Evolutionary conservation across 2,797 vertebrate genomes (phyloP).

Genomic region (Cercopithecus diana): DNA sequence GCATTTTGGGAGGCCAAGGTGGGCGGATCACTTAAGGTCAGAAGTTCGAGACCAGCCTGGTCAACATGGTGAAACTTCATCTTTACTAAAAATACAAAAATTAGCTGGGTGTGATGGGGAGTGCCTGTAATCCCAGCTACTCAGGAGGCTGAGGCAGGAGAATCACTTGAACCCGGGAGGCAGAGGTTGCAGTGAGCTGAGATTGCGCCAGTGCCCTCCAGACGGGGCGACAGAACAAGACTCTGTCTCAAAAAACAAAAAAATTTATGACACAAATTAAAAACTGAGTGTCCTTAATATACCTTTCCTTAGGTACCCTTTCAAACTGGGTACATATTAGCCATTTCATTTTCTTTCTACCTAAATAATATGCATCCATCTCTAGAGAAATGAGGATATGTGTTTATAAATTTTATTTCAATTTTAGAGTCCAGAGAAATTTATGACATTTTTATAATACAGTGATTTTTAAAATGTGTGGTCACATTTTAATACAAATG

Average conservation of each 20-base stretch:
- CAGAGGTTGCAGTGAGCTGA: background rate
- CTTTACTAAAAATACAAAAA: background rate
- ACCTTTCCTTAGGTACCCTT: background rate
- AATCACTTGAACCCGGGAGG: background rate
- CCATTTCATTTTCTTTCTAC: background rate
- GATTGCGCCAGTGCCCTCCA: background rate
- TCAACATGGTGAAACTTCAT: background rate
- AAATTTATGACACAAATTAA: background rate
- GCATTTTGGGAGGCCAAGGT: background rate
- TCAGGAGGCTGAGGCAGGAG: background rate
- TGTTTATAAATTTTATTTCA: background rate
- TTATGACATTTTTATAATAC: background rate
- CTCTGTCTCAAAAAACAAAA: background rate
- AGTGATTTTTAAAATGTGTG: background rate
- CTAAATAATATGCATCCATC: background rate
- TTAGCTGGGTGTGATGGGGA: background rate
- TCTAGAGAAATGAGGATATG: background rate
- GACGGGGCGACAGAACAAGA: background rate
- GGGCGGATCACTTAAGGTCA: background rate
- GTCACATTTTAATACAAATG: background rate
- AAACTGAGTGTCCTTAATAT: background rate
- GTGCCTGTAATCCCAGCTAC: background rate
- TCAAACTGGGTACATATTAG: background rate
- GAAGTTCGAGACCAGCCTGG: background rate
- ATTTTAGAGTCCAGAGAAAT: constrained; percentile 21